A percentile compares a stretch with the other conserved stretches of the same genome.
Evolutionary conservation across 2,888 invertebrate genomes (phyloP).

Genomic region (Calliphora vomitoria): DNA sequence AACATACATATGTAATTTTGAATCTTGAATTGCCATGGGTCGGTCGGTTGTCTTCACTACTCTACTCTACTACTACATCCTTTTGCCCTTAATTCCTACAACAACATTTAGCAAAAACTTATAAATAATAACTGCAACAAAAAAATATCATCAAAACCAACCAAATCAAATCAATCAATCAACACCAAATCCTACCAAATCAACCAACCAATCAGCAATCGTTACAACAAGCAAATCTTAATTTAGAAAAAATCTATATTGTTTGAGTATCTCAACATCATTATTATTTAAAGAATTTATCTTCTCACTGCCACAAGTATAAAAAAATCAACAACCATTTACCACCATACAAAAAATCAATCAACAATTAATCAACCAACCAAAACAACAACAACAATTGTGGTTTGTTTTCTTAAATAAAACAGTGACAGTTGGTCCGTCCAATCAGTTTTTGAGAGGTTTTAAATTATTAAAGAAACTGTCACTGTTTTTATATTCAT

Average conservation of each 20-base stretch:
- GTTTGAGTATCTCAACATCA: constrained; percentile 69
- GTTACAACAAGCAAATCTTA: constrained; percentile 67
- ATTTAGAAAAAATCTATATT: constrained; percentile 54
- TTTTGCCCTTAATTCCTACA: constrained; percentile 67
- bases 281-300: constrained; percentile 74
- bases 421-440: constrained; percentile 50
- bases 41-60: constrained; percentile 60
- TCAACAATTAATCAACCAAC: constrained; percentile 74
- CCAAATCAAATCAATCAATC: constrained; percentile 63
- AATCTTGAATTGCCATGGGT: constrained; percentile 53
- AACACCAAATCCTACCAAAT: constrained; percentile 67
- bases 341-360: constrained; percentile 61
- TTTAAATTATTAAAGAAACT: constrained; percentile 21
- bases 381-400: constrained; percentile 68
- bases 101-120: constrained; percentile 67
- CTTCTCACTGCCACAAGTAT: constrained; percentile 71
- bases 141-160: constrained; percentile 66
- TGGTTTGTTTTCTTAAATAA: constrained; percentile 69
- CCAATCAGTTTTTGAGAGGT: neutral
- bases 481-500: constrained; percentile 61
- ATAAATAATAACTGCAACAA: constrained; percentile 60
- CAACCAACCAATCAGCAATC: constrained; percentile 69
- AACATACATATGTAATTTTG: neutral
- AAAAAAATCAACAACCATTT: constrained; percentile 75
- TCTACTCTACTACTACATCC: constrained; percentile 63